Percentiles rank a stretch among this genome's conserved stretches.
Conservation (phyloP, 2,113 vertebrate species). For the Grammomys surdaster region DNA sequence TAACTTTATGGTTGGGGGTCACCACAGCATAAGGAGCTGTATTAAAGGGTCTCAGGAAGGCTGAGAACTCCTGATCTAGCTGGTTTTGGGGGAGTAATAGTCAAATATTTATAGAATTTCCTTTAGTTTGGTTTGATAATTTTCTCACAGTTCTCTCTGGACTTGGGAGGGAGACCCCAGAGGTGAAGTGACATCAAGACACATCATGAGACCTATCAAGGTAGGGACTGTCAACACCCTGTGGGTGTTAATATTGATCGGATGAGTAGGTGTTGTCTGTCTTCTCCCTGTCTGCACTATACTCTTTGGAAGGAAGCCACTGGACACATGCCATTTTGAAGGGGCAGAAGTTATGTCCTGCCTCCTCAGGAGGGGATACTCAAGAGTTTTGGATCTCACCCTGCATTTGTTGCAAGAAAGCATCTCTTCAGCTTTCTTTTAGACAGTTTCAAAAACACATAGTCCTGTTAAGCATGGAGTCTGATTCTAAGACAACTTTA, state of each 20-base stretch:
- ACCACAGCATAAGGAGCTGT: not conserved
- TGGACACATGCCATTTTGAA: not conserved
- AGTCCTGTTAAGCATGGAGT: not conserved
- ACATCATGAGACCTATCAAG: not conserved
- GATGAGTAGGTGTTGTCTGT: not conserved
- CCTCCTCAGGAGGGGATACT: not conserved
- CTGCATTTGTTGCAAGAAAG: not conserved
- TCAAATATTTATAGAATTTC: constrained; percentile 1
- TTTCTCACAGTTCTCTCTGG: not conserved
- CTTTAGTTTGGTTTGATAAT: not conserved
- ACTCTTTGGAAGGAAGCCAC: not conserved
- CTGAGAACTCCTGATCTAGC: not conserved
- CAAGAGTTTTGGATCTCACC: not conserved
- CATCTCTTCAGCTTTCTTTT: constrained; percentile 30
- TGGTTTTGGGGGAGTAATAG: not conserved
- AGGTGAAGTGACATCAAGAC: not conserved
- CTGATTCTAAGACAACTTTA: constrained; percentile 34
- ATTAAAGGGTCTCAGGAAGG: not conserved
- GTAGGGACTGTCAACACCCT: not conserved
- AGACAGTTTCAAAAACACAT: not conserved
- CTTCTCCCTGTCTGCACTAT: not conserved
- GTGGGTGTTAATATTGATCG: not conserved
- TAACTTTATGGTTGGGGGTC: not conserved
- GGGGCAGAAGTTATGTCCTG: not conserved
- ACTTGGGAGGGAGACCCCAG: not conserved